phyloP scores from a whole-genome alignment of 1,140 invertebrate species.

The Holotrichia oblita region DNA sequence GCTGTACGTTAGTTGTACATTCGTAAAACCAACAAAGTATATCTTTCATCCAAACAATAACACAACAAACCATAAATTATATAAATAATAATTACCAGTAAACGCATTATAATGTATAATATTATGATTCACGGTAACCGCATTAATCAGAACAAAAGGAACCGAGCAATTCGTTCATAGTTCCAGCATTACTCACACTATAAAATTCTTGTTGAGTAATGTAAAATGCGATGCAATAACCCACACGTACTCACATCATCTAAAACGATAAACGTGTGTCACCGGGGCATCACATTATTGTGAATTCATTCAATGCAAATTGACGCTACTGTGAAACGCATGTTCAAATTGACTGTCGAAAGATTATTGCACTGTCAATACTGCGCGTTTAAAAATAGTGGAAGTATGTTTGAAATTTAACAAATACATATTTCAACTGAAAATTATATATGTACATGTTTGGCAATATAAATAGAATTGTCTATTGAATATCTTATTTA shows the following conservation, averaged over 20 bases:
- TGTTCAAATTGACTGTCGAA: background rate
- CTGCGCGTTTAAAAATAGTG: background rate
- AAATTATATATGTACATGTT: too few relatives aligned
- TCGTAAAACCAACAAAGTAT: background rate
- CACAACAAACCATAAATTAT: background rate
- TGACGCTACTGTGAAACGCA: background rate
- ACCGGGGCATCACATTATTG: background rate
- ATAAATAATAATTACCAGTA: background rate
- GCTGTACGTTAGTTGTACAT: too few relatives aligned
- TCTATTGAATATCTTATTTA: too few relatives aligned
- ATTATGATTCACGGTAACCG: background rate
- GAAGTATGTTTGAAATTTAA: background rate
- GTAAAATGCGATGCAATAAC: background rate
- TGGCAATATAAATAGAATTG: too few relatives aligned
- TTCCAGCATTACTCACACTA: background rate
- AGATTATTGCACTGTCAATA: background rate
- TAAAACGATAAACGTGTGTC: constrained; percentile 1
- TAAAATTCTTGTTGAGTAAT: background rate
- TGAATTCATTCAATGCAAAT: background rate
- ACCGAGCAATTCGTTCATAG: constrained; percentile 1
- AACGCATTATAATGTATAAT: background rate
- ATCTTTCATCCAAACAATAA: background rate
- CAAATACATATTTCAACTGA: too few relatives aligned
- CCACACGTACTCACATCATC: constrained; percentile 3
- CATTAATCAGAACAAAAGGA: background rate